A percentile compares a stretch with the other conserved stretches of the same genome.
phyloP scores from a whole-genome alignment of 1,140 invertebrate species.

The Apocrypta bakeri region DNA sequence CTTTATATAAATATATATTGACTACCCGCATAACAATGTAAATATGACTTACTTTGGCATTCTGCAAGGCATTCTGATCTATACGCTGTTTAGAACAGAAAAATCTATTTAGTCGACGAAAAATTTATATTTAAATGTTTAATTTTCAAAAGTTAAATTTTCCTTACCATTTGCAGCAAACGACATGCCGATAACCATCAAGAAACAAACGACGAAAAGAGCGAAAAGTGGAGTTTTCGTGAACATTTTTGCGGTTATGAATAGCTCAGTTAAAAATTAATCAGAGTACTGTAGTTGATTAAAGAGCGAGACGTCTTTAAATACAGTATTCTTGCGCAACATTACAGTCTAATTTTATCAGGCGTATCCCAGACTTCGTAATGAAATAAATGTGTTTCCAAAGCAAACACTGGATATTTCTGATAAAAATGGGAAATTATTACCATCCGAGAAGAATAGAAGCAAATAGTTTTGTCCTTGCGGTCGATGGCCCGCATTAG shows the following conservation, averaged over 20 bases:
- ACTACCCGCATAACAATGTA: background rate
- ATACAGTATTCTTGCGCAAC: background rate
- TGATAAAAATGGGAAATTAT: too few relatives aligned
- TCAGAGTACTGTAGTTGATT: background rate
- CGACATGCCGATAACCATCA: background rate
- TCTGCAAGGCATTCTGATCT: background rate
- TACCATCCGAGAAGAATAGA: too few relatives aligned
- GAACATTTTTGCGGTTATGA: background rate
- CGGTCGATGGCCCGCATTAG: too few relatives aligned
- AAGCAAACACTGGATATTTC: background rate
- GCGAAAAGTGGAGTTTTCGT: background rate
- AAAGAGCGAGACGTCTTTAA: background rate
- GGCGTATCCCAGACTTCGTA: background rate
- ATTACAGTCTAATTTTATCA: background rate
- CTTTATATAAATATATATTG: too few relatives aligned
- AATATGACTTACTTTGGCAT: background rate
- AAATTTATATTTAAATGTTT: background rate
- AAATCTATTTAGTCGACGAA: background rate
- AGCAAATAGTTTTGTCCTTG: too few relatives aligned
- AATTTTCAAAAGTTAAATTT: background rate
- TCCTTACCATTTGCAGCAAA: background rate
- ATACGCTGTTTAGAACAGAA: background rate
- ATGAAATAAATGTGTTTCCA: background rate
- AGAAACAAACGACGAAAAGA: background rate
- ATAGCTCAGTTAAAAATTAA: background rate